These are phyloP conservation scores for Caenorhabditis macrosperma DNA, from an alignment of 2,888 invertebrate genomes.

Conservation along the genomic window DNA sequence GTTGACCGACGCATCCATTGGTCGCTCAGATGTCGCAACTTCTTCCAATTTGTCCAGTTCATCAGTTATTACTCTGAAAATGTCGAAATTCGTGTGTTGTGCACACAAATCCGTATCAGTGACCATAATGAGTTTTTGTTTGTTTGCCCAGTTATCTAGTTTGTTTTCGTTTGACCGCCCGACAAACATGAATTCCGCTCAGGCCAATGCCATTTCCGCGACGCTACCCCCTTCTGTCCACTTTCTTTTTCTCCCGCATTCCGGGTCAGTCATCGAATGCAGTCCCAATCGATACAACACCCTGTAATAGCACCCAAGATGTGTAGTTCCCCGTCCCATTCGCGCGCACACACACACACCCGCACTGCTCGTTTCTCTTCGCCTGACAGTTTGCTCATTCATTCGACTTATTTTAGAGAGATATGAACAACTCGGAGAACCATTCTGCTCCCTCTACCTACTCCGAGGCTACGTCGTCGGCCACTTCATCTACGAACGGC, in stretches of 20 bases:
- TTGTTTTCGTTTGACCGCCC: conserved; percentile 14
- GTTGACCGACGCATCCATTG: conserved; percentile 80
- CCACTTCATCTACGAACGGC: not conserved
- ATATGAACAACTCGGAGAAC: conserved; percentile 3
- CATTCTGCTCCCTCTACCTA: not conserved
- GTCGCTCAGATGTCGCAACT: conserved; percentile 28
- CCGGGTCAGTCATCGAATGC: not conserved
- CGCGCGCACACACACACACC: conserved; percentile 6
- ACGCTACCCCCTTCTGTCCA: not conserved
- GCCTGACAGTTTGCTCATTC: conserved; percentile 4
- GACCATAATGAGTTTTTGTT: not conserved
- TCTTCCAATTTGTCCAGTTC: conserved; percentile 52
- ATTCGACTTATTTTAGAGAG: not conserved
- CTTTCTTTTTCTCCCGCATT: conserved; percentile 11
- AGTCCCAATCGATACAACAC: conserved; percentile 36
- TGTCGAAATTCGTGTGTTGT: not conserved
- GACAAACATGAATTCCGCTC: not conserved
- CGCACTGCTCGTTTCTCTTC: not conserved
- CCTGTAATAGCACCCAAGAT: conserved; percentile 19
- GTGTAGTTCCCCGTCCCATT: not conserved
- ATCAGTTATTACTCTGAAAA: conserved; percentile 59
- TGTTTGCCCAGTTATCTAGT: not conserved
- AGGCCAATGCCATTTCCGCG: conserved; percentile 14
- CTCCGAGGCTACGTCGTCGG: not conserved
- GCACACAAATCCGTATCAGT: not conserved